Base-by-base conservation (phyloP, 2,113 vertebrate species). In the Mormoops blainvillei region DNA sequence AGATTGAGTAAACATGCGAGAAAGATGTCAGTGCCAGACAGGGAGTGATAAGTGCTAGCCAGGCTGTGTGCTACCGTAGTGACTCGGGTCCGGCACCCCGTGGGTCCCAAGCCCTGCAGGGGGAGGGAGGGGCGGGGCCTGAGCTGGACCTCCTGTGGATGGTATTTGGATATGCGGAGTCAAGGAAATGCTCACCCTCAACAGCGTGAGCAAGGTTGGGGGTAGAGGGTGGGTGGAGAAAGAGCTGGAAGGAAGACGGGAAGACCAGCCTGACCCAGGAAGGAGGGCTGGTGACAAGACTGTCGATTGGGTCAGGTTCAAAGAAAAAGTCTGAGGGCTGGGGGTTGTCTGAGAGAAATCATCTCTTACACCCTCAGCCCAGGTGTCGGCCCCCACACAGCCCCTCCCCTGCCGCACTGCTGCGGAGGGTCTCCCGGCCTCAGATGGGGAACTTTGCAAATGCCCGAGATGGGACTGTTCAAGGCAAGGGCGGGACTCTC, bases 71-170 rank as follows among this genome's bases (percentile, higher is more conserved):
- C n/a, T 31, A 0, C 41, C 0, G 1, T 80, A 50, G n/a, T 16
- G 33, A 1, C 1, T 10, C 0, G 0, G 7, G 13, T 33, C 65
- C 41, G 76, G 74, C 36, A 4, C 22, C 26, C 22, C 10, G 20
- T 52, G 18, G 80, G 36, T 20, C 12, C 80, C 52, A 63, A 45
- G 50, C 77, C 28, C 20, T 58, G 43, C 16, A 67, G 31, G 0
- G 0, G 14, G 65, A 19, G 1, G 7, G 15, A 38, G 18, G 20
- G 26, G 22, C 2, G 22, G 48, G 9, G 9, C 5, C 58, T 11
- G 36, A 87, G 38, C 48, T 50, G 67, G 48, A 43, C 33, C 33
- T 82, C 1, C 0, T 4, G 8, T 45, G 20, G 3, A 2, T 41
- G 38, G n/a, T 31, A 2, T 77, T 36, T 56, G 63, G 13, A 22